phyloP scores from a whole-genome alignment of 2,888 invertebrate species.

The Mesoligia furuncula region DNA sequence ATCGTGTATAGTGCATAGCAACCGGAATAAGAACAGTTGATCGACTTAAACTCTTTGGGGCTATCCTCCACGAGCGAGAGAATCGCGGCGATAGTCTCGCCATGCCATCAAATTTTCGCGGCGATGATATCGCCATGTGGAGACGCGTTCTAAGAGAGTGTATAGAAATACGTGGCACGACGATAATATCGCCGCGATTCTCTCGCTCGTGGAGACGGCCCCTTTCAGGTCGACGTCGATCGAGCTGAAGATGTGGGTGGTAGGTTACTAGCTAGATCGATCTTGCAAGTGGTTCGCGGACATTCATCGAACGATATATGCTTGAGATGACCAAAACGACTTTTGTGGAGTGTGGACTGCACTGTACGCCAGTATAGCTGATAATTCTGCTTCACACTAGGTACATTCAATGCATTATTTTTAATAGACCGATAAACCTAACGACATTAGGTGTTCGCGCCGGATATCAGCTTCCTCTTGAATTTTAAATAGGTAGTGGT shows the following conservation, averaged over 20 bases:
- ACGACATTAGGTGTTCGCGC: constrained; percentile 23
- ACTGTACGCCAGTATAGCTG: not conserved
- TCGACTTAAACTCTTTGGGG: not conserved
- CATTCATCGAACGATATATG: no score
- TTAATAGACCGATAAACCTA: constrained; percentile 46
- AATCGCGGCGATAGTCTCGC: no score
- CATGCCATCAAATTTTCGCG: no score
- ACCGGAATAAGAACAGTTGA: not conserved
- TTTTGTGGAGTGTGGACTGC: not conserved
- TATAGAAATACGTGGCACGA: no score
- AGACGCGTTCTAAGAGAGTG: no score
- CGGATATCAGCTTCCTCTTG: constrained; percentile 65
- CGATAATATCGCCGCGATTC: no score
- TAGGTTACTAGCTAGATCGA: not conserved
- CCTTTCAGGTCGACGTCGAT: not conserved
- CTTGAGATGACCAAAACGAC: no score
- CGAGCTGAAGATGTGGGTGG: not conserved
- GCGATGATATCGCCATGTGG: no score
- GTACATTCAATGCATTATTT: constrained; percentile 8
- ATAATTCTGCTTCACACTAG: not conserved
- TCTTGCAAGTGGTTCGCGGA: not conserved
- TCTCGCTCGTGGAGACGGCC: no score
- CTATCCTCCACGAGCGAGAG: no score
- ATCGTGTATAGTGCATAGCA: no score
- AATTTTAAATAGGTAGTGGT: constrained; percentile 56